Percentiles rank a stretch among this genome's conserved stretches.
Evolutionary conservation across 2,113 vertebrate genomes (phyloP).

Genomic region (Tragelaphus buxtoni): DNA sequence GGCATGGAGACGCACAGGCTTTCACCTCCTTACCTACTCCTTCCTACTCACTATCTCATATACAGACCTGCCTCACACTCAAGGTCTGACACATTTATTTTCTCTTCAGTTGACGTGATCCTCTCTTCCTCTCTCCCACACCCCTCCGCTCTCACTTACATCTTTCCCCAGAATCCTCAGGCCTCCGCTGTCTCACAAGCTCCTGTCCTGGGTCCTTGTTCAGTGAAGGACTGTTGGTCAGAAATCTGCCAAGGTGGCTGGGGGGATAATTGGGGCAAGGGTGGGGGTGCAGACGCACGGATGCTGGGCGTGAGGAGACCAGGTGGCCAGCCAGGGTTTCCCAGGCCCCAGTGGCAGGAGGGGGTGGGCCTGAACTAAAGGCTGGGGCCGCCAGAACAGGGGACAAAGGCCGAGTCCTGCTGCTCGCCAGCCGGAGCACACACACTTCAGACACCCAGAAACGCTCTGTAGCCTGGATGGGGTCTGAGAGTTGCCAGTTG

Average conservation of each 20-base stretch:
- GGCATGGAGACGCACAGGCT: not conserved
- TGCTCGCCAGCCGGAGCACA: constrained; percentile 61
- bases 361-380: constrained; percentile 48
- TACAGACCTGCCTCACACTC: not conserved
- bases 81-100: not conserved
- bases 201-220: not conserved
- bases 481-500: constrained; percentile 60
- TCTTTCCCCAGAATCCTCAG: not conserved
- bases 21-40: not conserved
- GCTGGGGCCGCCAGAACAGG: not conserved
- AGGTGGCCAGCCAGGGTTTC: constrained; percentile 67
- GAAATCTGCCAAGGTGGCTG: constrained; percentile 27
- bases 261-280: constrained; percentile 37
- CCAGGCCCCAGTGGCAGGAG: constrained; percentile 55
- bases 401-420: constrained; percentile 49
- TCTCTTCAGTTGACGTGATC: not conserved
- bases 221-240: not conserved
- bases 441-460: not conserved
- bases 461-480: constrained; percentile 34
- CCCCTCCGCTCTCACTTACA: not conserved
- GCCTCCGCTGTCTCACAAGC: not conserved
- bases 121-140: not conserved
- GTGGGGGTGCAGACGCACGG: not conserved
- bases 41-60: not conserved
- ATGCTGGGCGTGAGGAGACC: constrained; percentile 31